Conservation (phyloP, 1,140 invertebrate genomes). For the Sitodiplosis mosellana region DNA sequence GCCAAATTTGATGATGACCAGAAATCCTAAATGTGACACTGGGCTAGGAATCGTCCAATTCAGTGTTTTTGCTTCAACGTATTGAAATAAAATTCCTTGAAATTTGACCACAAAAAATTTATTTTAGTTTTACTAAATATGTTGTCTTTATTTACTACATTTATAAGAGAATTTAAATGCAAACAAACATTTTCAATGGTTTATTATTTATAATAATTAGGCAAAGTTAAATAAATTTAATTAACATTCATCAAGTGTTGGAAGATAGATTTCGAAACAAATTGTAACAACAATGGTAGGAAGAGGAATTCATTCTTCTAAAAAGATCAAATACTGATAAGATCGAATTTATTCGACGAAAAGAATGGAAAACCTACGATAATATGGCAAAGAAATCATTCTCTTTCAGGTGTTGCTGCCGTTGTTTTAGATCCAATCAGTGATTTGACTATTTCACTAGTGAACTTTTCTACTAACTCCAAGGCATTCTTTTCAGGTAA, state of each 20-base stretch:
- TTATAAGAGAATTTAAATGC: too few species aligned
- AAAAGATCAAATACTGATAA: conserved; percentile 3
- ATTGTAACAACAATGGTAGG: background rate
- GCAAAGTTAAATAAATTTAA: too few species aligned
- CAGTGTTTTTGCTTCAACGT: too few species aligned
- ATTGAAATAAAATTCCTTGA: conserved; percentile 7
- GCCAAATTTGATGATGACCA: conserved; percentile 22
- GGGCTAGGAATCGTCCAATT: too few species aligned
- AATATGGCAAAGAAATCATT: conserved; percentile 4
- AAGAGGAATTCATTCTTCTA: conserved; percentile 8
- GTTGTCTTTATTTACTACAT: too few species aligned
- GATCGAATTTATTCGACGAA: conserved; percentile 1
- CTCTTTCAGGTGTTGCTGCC: conserved; percentile 1
- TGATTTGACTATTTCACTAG: conserved; percentile 17
- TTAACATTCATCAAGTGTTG: background rate
- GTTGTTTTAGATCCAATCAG: background rate
- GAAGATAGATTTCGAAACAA: background rate
- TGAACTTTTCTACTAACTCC: conserved; percentile 19
- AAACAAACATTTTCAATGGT: too few species aligned
- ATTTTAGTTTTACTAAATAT: too few species aligned
- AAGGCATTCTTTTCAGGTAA: conserved; percentile 14
- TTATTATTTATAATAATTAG: too few species aligned
- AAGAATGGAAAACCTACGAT: conserved; percentile 5
- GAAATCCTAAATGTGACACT: too few species aligned
- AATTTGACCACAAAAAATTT: conserved; percentile 12